These are phyloP conservation scores for Pipistrellus pygmaeus DNA, from an alignment of 2,797 vertebrate genomes.

Conservation along the genomic window DNA sequence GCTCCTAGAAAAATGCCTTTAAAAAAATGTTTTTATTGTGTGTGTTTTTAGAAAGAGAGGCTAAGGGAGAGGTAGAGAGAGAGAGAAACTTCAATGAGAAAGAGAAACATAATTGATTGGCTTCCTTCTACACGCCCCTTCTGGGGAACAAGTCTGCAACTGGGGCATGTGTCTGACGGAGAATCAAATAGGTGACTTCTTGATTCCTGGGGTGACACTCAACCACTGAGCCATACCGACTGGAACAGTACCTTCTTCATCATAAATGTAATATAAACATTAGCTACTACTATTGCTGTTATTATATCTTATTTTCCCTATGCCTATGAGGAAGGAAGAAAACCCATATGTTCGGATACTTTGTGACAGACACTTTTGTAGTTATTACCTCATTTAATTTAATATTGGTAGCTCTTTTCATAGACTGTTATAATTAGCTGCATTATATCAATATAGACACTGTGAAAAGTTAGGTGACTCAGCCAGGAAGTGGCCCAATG, in stretches of 20 bases:
- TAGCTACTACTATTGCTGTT: background rate
- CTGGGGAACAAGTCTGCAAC: too few relatives aligned
- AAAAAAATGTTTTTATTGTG: background rate
- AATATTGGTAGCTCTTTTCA: background rate
- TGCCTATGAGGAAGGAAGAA: background rate
- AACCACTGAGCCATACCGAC: too few relatives aligned
- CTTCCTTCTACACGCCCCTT: too few relatives aligned
- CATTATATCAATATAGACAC: background rate
- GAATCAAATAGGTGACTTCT: too few relatives aligned
- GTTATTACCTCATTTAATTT: conserved; percentile 37
- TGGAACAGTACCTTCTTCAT: too few relatives aligned
- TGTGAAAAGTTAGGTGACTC: background rate
- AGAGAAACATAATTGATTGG: too few relatives aligned
- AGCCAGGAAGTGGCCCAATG: background rate
- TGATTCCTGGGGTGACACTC: too few relatives aligned
- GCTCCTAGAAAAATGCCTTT: background rate
- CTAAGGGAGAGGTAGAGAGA: too few relatives aligned
- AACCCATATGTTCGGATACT: background rate
- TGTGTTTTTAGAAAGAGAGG: background rate
- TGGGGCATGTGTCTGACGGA: too few relatives aligned
- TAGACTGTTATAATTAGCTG: background rate
- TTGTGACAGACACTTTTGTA: background rate
- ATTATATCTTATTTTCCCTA: background rate
- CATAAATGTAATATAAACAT: background rate
- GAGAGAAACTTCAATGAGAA: too few relatives aligned